Evolutionary conservation across 2,113 vertebrate genomes (phyloP).

Genomic region (Prunella fulvescens): DNA sequence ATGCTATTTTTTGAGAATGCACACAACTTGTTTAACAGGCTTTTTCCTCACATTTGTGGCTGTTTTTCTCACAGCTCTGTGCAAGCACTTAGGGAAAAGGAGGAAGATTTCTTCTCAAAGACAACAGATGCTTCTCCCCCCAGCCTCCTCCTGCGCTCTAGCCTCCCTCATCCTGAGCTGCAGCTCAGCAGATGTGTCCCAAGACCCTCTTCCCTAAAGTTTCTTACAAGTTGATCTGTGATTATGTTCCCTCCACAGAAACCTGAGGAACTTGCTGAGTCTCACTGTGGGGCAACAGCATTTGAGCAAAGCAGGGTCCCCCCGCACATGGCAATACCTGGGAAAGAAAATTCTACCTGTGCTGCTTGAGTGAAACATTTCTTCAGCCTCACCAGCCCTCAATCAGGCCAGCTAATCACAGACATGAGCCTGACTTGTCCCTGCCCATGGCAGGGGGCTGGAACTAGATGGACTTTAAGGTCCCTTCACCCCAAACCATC

Average conservation of each 20-base stretch:
- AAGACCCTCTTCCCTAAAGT: background rate
- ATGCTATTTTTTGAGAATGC: background rate
- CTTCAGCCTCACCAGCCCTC: background rate
- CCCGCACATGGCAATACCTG: rapidly evolving
- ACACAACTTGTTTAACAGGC: background rate
- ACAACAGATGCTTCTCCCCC: slow-evolving; percentile 8
- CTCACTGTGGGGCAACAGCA: background rate
- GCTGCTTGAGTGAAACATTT: background rate
- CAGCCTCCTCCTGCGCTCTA: background rate
- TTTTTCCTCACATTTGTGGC: background rate
- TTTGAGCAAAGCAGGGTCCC: background rate
- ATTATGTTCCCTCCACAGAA: background rate
- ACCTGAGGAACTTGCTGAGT: background rate
- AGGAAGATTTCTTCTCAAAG: background rate
- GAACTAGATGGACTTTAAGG: background rate
- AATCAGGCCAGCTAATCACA: background rate
- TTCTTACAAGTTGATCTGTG: background rate
- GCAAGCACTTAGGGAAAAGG: background rate
- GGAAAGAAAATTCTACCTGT: background rate
- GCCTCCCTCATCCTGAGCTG: background rate
- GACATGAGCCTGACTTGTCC: background rate
- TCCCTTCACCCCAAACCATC: background rate
- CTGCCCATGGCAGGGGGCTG: background rate
- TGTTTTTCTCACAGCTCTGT: slow-evolving; percentile 4
- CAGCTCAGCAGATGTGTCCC: background rate